Conservation (phyloP, 2,113 vertebrate genomes). For the Spheniscus mendiculus region DNA sequence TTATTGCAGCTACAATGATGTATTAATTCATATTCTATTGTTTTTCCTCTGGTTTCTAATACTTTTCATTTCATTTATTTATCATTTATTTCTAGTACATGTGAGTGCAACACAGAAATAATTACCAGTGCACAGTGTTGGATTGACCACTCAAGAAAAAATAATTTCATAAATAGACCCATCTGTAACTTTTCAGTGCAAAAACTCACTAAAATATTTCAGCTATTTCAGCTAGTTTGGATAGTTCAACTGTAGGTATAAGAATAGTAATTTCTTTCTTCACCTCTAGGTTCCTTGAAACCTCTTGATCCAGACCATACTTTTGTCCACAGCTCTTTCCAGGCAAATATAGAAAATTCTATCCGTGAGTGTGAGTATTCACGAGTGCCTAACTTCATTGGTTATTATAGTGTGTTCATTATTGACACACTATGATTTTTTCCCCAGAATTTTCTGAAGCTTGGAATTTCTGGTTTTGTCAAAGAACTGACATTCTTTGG, state of each 20-base stretch:
- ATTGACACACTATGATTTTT: not conserved
- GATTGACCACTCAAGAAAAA: not conserved
- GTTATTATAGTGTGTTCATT: not conserved
- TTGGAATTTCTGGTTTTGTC: not conserved
- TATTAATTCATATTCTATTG: not conserved
- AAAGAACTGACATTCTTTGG: not conserved
- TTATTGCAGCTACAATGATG: not conserved
- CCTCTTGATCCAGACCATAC: not conserved
- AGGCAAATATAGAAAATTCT: not conserved
- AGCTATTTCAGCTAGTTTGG: not conserved
- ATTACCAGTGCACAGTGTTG: not conserved
- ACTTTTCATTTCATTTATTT: not conserved
- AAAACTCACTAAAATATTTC: not conserved
- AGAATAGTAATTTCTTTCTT: not conserved
- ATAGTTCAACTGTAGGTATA: not conserved
- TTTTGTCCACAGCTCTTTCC: not conserved
- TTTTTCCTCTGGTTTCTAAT: not conserved
- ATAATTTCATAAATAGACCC: not conserved
- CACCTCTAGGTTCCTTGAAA: not conserved
- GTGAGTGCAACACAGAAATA: not conserved
- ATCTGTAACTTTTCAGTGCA: not conserved
- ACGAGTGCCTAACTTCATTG: not conserved
- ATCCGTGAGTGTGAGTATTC: not conserved
- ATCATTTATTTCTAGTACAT: not conserved
- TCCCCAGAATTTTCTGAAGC: not conserved